Conservation (phyloP, 2,888 invertebrate genomes). For the Mamestra brassicae region DNA sequence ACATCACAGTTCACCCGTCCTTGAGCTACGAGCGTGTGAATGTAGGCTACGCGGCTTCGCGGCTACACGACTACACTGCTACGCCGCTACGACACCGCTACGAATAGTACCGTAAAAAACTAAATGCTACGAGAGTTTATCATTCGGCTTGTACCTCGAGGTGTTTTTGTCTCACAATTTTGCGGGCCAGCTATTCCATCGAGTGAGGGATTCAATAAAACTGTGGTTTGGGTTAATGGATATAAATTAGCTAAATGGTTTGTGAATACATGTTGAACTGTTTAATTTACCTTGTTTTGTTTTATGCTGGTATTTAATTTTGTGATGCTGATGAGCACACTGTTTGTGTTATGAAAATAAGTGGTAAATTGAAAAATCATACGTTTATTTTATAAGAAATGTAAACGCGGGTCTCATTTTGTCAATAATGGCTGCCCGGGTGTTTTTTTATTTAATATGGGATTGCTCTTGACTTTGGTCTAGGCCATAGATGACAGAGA, state of each 20-base stretch:
- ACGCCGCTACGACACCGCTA: background rate
- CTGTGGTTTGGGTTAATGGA: slow-evolving; percentile 26
- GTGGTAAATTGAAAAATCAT: too few species aligned
- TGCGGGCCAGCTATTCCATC: background rate
- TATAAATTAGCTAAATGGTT: slow-evolving; percentile 25
- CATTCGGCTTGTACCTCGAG: too few species aligned
- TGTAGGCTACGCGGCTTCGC: background rate
- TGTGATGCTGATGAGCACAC: too few species aligned
- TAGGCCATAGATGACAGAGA: too few species aligned
- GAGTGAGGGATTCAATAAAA: slow-evolving; percentile 15
- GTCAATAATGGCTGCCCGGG: background rate
- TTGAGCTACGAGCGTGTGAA: slow-evolving; percentile 1
- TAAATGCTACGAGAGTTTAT: too few species aligned
- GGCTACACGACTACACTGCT: background rate
- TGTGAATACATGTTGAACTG: background rate
- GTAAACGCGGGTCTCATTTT: background rate
- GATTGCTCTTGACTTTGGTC: too few species aligned
- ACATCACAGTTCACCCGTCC: slow-evolving; percentile 24
- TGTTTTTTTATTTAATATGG: too few species aligned
- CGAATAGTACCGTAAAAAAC: background rate
- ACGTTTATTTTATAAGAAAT: background rate
- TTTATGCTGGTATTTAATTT: background rate
- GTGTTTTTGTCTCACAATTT: slow-evolving; percentile 12
- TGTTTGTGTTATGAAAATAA: background rate
- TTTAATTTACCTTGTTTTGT: background rate